Conservation (phyloP, 2,888 invertebrate genomes). For the Rugalucina vietnamica region DNA sequence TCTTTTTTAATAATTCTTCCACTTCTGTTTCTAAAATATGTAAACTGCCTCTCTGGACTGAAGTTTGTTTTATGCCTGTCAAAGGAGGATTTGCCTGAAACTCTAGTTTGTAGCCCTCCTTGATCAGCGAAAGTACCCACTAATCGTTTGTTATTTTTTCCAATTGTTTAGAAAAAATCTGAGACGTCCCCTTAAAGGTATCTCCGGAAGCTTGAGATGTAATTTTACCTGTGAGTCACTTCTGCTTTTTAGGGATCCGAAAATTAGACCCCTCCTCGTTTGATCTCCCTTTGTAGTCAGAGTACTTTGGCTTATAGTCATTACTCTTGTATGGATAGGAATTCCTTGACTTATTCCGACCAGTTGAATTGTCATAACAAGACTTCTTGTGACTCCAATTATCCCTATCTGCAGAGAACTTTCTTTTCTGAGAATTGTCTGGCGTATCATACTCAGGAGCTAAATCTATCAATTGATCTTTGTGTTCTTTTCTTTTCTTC, state of each 20-base stretch:
- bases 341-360: background rate
- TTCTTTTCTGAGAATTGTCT: background rate
- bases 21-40: too few relatives aligned
- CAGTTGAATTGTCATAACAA: too few relatives aligned
- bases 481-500: constrained; percentile 55
- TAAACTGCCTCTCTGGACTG: too few relatives aligned
- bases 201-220: too few relatives aligned
- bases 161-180: constrained; percentile 10
- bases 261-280: background rate
- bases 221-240: too few relatives aligned
- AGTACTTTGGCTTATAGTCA: background rate
- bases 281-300: background rate
- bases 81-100: background rate
- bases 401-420: too few relatives aligned
- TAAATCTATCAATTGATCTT: constrained; percentile 34
- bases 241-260: too few relatives aligned
- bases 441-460: constrained; percentile 26
- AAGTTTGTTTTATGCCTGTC: background rate
- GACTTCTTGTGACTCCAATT: too few relatives aligned
- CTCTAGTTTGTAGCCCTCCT: constrained; percentile 20
- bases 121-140: background rate
- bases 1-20: too few relatives aligned
- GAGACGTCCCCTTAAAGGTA: constrained; percentile 41
- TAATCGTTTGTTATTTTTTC: constrained; percentile 11
- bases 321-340: background rate